Base-by-base conservation (phyloP, 2,888 invertebrate species). In the Phaonia tiefii region DNA sequence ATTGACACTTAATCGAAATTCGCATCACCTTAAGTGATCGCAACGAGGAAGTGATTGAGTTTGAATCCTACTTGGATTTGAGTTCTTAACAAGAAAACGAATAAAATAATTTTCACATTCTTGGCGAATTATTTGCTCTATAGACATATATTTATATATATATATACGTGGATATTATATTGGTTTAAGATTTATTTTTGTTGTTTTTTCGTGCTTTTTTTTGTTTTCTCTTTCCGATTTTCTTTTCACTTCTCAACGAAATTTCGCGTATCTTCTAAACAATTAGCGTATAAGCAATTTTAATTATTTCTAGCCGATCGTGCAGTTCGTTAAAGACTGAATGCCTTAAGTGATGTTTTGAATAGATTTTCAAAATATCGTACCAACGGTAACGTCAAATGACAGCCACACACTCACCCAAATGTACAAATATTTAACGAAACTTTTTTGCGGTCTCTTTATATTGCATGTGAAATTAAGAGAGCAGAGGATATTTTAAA, bases 291-390 rank as follows among this genome's bases (percentile, higher is more conserved):
- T 69, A 39, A 39, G 20, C 51, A 42, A 42, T 69, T 69, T 56
- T 51, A 42, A 54, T 56, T 39, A 51, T 51, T 73, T 69, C 75
- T 60, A 49, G 49, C 72, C 78, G 78, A 69, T 78, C 22, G 69
- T 69, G 49, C 49, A 51, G 71, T 75, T 81, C 56, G 63, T 65
- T 78, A 72, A 72, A 75, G 81, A 81, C 81, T 81, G 49, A 75
- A 26, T 66, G 71, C 25, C 10, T 42, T 67, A 44, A 56, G 37
- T 37, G 17, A 67, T 66, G 74, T 75, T 81, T 75, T 46, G 20
- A 75, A 75, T 71, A 72, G 65, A 69, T 70, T 71, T 46, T 42
- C n/a, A 69, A 54, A 56, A 67, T 39, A 31, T 58, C n/a, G n/a
- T n/a, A 22, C 51, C 39, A 39, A 60, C 37, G 31, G 17, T 3